Conservation (phyloP, 2,888 invertebrate species). For the Psylliodes chrysocephalus region DNA sequence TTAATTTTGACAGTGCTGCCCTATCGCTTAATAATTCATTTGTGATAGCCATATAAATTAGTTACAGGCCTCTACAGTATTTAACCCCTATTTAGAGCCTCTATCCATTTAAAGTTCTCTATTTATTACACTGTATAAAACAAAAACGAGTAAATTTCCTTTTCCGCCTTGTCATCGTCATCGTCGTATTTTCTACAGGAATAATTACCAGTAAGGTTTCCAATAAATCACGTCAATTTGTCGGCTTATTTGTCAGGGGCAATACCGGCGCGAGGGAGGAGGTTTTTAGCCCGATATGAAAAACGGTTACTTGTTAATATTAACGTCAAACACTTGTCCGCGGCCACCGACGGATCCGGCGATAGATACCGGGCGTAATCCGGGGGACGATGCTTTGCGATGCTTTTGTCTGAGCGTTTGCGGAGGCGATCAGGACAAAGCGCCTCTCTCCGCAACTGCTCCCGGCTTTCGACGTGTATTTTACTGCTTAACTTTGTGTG, state of each 20-base stretch:
- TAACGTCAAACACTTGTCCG: conserved; percentile 59
- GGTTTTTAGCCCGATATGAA: conserved; percentile 52
- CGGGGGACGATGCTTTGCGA: conserved; percentile 55
- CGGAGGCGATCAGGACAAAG: conserved; percentile 60
- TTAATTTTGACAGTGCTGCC: too few relatives aligned
- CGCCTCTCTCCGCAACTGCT: conserved; percentile 56
- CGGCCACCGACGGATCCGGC: too few relatives aligned
- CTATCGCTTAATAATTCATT: too few relatives aligned
- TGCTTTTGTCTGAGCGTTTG: conserved; percentile 58
- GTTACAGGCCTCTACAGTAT: too few relatives aligned
- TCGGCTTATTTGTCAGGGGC: conserved; percentile 49
- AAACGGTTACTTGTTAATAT: conserved; percentile 58
- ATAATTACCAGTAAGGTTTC: conserved; percentile 35
- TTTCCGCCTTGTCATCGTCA: too few relatives aligned
- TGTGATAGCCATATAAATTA: too few relatives aligned
- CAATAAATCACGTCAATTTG: conserved; percentile 41
- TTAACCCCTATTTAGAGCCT: too few relatives aligned
- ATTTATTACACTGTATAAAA: too few relatives aligned
- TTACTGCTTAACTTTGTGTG: conserved; percentile 56
- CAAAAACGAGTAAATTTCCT: too few relatives aligned
- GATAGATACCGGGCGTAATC: conserved; percentile 58
- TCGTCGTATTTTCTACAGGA: conserved; percentile 26
- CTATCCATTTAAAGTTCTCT: too few relatives aligned
- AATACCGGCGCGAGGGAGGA: too few relatives aligned
- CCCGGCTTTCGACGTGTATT: conserved; percentile 58